Evolutionary conservation across 2,797 vertebrate genomes (phyloP).

Genomic region (Chloroceryle amazona): DNA sequence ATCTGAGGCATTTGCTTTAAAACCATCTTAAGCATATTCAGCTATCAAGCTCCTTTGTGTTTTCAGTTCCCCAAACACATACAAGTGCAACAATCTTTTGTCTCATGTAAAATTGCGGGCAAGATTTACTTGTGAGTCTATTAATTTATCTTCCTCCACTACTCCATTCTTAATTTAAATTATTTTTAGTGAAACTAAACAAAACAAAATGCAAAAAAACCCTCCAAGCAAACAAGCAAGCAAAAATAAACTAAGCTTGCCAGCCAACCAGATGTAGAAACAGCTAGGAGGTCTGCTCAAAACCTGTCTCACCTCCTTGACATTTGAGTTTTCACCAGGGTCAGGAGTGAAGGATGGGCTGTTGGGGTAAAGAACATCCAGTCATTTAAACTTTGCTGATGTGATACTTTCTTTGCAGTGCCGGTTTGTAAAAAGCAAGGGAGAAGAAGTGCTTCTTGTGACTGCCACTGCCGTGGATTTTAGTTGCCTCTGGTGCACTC

Average conservation of each 20-base stretch:
- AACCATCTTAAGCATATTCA: background rate
- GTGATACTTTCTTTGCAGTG: background rate
- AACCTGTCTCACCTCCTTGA: background rate
- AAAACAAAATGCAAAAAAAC: background rate
- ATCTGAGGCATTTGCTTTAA: background rate
- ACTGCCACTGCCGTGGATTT: background rate
- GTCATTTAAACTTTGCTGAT: background rate
- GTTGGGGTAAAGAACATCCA: background rate
- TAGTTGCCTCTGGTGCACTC: background rate
- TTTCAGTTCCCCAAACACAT: background rate
- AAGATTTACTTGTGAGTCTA: background rate
- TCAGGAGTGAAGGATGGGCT: background rate
- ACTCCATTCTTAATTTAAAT: background rate
- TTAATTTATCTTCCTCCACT: background rate
- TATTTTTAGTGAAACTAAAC: background rate
- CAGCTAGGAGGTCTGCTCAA: background rate
- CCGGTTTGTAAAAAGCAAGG: background rate
- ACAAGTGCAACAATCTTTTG: background rate
- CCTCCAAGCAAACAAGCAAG: background rate
- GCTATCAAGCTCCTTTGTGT: background rate
- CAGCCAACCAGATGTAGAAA: background rate
- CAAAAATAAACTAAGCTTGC: background rate
- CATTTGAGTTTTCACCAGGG: background rate
- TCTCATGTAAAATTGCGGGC: background rate
- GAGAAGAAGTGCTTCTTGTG: background rate